Percentiles rank a stretch among this genome's conserved stretches.
phyloP scores from a whole-genome alignment of 2,888 invertebrate species.

The Drosophila anomelani region DNA sequence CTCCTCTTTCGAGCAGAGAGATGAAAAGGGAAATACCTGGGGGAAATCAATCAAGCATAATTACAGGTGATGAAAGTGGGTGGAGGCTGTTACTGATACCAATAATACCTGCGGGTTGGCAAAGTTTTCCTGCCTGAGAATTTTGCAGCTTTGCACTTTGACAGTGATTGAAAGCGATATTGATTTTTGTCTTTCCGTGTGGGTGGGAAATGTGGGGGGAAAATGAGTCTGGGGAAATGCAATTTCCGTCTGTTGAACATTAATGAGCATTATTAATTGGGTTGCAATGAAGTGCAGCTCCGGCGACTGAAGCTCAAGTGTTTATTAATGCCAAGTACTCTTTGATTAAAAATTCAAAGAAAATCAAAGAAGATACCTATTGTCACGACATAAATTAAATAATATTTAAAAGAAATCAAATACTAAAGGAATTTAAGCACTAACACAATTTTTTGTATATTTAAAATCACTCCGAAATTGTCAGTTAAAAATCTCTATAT shows the following conservation, averaged over 20 bases:
- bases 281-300: constrained; percentile 28
- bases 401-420: not conserved
- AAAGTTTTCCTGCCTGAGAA: constrained; percentile 42
- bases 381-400: not conserved
- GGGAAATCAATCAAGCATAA: constrained; percentile 72
- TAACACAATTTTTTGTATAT: too few relatives aligned
- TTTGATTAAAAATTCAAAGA: constrained; percentile 31
- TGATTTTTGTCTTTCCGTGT: constrained; percentile 53
- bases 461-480: not conserved
- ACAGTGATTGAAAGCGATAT: constrained; percentile 66
- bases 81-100: constrained; percentile 31
- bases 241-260: constrained; percentile 38
- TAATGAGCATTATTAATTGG: constrained; percentile 50
- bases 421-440: too few relatives aligned
- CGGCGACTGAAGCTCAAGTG: constrained; percentile 9
- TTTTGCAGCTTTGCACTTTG: constrained; percentile 66
- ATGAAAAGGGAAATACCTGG: constrained; percentile 42
- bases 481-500: not conserved
- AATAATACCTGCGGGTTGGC: constrained; percentile 36
- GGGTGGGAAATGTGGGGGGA: constrained; percentile 2
- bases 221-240: constrained; percentile 33
- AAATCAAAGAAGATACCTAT: not conserved
- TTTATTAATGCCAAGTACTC: constrained; percentile 19
- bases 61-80: constrained; percentile 55
- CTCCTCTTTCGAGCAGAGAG: not conserved